phyloP scores from a whole-genome alignment of 2,113 vertebrate species.

The Chiloscyllium plagiosum region DNA sequence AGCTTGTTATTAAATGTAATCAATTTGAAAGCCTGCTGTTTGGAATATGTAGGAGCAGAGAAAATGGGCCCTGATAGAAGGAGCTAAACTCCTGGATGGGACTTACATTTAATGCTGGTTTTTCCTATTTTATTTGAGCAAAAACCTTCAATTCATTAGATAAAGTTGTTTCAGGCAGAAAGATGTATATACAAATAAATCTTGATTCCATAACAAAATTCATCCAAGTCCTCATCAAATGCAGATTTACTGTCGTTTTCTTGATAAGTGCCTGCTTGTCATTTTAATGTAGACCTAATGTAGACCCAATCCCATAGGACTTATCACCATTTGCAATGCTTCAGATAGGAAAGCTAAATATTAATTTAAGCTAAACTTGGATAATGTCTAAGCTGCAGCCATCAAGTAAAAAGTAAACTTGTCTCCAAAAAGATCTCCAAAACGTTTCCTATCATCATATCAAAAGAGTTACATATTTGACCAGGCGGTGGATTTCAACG shows the following conservation, averaged over 20 bases:
- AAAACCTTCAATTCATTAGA: not conserved
- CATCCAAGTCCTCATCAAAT: not conserved
- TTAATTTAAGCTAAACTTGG: not conserved
- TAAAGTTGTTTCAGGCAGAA: not conserved
- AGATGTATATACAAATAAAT: not conserved
- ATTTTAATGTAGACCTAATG: not conserved
- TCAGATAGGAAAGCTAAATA: not conserved
- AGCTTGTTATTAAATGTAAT: constrained; percentile 9
- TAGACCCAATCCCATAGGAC: not conserved
- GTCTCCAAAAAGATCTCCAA: not conserved
- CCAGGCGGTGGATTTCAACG: not conserved
- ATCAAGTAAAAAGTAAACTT: not conserved
- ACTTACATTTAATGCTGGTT: not conserved
- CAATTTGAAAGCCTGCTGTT: not conserved
- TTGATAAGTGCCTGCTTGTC: not conserved
- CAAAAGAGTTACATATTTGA: not conserved
- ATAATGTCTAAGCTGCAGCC: not conserved
- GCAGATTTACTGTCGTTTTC: not conserved
- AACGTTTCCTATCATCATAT: too few relatives aligned
- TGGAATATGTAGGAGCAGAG: not conserved
- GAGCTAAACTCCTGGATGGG: not conserved
- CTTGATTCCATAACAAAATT: not conserved
- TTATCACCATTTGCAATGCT: not conserved
- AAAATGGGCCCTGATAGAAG: not conserved
- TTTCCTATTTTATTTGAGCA: not conserved